Base-by-base conservation (phyloP, 2,888 invertebrate genomes). In the Brachyptera risi region DNA sequence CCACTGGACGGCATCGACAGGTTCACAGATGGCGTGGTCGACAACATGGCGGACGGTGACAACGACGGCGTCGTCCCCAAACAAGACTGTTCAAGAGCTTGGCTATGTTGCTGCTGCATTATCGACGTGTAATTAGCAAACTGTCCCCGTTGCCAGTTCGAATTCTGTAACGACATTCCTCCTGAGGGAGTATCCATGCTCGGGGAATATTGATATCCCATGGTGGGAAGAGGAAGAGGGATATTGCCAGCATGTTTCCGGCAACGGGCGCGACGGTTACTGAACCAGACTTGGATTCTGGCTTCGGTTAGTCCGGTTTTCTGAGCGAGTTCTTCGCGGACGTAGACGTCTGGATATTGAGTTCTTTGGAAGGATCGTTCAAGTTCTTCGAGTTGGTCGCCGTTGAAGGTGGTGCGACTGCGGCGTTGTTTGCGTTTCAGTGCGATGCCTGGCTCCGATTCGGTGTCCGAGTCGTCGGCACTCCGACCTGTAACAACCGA, bases 231-330 rank as follows among this genome's bases (percentile, higher is more conserved):
- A 19, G 54, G 50, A 13, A 40, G 37, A n/a, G 50, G 50, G 7
- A 24, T 23, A 11, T 44, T 61, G 1, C 69, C 68, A 35, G 78
- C 73, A 68, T 80, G 78, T 69, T 83, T 83, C 60, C 83, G 72
- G 75, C 79, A 80, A 50, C 82, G 71, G 1, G 83, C 83, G 35
- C 83, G 70, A 40, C 83, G 71, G 69, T 83, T 83, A 68, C 80
- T 80, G 73, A 83, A 83, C 83, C 82, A 83, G 31, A 82, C 79
- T 73, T 82, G 81, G n/a, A 83, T 80, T 60, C 82, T 72, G 40
- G 80, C 80, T 67, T 83, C 83, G 3, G 79, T 79, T 51, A 83
- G 72, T 62, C 78, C 78, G 1, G 81, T 80, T 58, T 77, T 50
- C 23, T 64, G 77, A 1, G 81, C 80, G 40, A 83, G 71, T 67